These are phyloP conservation scores for Congeria kusceri DNA, from an alignment of 2,888 invertebrate genomes.

Conservation along the genomic window DNA sequence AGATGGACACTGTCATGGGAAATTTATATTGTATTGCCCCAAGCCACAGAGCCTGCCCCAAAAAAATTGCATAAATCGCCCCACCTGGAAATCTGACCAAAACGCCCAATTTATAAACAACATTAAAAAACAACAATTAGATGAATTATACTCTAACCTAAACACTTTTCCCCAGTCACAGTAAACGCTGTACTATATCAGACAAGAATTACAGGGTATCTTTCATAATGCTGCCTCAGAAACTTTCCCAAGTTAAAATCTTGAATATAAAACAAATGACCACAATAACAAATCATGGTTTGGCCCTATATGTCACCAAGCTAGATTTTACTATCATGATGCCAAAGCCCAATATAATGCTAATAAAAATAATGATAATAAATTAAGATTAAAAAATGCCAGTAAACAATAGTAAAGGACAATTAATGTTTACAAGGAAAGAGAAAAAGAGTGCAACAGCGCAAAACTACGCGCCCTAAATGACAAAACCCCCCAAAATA, in stretches of 20 bases:
- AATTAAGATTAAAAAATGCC: no score
- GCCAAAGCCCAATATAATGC: constrained; percentile 8
- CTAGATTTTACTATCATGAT: constrained; percentile 5
- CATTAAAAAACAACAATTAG: no score
- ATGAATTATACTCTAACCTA: no score
- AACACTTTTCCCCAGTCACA: background rate
- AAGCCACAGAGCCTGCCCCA: no score
- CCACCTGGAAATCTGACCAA: no score
- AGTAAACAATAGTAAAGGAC: no score
- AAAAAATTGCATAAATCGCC: background rate
- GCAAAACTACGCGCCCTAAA: constrained; percentile 17
- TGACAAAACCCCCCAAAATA: constrained; percentile 22
- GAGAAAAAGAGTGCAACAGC: background rate
- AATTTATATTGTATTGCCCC: no score
- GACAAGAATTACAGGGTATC: background rate
- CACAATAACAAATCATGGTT: no score
- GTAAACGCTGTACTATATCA: background rate
- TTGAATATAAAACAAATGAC: background rate
- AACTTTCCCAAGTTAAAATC: no score
- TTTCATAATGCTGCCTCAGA: no score
- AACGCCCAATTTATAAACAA: background rate
- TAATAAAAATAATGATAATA: background rate
- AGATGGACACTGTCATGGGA: no score
- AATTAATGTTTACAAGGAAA: constrained; percentile 9
- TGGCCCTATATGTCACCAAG: constrained; percentile 20